Percentiles rank a stretch among this genome's conserved stretches.
phyloP scores from a whole-genome alignment of 2,113 vertebrate genomes.

The Naja naja region DNA sequence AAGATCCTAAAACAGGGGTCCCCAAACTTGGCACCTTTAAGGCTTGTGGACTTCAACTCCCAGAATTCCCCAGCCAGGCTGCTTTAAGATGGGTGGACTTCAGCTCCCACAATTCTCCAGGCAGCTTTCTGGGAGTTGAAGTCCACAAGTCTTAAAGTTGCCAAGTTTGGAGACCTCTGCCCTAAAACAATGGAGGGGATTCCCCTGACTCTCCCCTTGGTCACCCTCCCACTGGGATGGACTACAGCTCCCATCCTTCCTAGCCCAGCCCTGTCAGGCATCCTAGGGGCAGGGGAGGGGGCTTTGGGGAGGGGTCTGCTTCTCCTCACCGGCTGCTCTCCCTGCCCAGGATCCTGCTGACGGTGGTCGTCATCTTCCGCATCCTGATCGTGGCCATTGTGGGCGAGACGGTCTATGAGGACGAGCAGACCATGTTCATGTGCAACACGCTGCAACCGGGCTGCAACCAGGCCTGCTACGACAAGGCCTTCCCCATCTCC shows the following conservation, averaged over 20 bases:
- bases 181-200: neutral
- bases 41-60: no score
- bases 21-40: no score
- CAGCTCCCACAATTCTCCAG: no score
- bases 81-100: no score
- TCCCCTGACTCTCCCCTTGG: neutral
- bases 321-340: neutral
- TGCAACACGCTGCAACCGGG: constrained; percentile 89
- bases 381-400: constrained; percentile 91
- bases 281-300: neutral
- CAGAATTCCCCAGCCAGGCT: no score
- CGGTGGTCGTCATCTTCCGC: constrained; percentile 90
- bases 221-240: neutral
- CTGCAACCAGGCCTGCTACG: constrained; percentile 90
- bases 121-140: no score
- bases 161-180: no score
- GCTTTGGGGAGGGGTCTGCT: neutral
- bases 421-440: constrained; percentile 89
- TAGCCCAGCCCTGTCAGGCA: neutral
- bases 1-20: neutral
- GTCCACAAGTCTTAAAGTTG: no score
- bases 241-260: neutral
- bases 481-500: constrained; percentile 88
- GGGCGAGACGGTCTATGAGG: constrained; percentile 88
- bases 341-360: constrained; percentile 80